Evolutionary conservation across 2,113 vertebrate genomes (phyloP).

Genomic region (Mormyrus iriodes): DNA sequence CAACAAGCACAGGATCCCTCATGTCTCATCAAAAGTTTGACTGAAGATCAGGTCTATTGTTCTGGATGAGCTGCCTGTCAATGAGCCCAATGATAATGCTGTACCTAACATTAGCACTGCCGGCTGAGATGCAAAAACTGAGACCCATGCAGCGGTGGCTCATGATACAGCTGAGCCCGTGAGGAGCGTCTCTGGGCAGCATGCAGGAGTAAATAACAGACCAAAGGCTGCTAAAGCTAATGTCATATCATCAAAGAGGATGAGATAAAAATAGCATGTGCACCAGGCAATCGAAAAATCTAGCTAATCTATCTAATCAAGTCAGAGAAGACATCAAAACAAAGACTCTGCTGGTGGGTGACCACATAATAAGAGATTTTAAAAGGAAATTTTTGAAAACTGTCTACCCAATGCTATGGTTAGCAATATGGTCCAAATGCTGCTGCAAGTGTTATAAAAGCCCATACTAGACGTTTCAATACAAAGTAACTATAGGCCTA

Average conservation of each 20-base stretch:
- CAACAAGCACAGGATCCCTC: neutral
- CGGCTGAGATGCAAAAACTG: neutral
- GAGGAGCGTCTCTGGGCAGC: neutral
- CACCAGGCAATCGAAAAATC: neutral
- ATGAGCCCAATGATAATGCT: neutral
- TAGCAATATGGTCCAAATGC: no score
- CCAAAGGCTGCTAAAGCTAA: neutral
- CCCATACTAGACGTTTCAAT: no score
- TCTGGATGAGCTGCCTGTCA: neutral
- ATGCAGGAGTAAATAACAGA: neutral
- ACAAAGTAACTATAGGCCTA: no score
- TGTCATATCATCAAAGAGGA: neutral
- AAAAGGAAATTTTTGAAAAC: neutral
- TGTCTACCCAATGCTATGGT: no score
- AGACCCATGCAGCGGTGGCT: neutral
- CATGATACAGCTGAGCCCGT: neutral
- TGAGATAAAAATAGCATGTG: neutral
- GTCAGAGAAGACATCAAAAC: conserved; percentile 1
- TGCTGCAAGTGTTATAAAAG: no score
- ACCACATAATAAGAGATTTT: conserved; percentile 3
- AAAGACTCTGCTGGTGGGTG: neutral
- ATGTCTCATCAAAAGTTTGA: neutral
- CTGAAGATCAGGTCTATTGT: neutral
- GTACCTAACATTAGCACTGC: neutral
- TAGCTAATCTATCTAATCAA: neutral